Evolutionary conservation across 64 coral and sea anemone genomes (phyloP).

Genomic region (Astreopora myriophthalma): DNA sequence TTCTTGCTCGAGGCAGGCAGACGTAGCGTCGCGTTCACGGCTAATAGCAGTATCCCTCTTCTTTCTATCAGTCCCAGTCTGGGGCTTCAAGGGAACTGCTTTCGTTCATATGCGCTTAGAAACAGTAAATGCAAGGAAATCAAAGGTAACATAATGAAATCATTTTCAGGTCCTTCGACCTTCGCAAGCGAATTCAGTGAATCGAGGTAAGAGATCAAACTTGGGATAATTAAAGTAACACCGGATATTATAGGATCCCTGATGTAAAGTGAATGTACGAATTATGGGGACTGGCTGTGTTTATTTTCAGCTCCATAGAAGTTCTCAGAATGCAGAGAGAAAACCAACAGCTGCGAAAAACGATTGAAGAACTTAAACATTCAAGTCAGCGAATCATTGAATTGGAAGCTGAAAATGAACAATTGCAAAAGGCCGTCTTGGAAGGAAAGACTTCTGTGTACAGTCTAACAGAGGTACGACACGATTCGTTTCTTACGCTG

Average conservation of each 20-base stretch:
- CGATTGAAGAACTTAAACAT: slow-evolving; percentile 63
- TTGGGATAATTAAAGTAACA: no score
- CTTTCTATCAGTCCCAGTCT: no score
- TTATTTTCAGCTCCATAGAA: slow-evolving; percentile 79
- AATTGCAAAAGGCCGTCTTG: slow-evolving; percentile 60
- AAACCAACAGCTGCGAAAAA: slow-evolving; percentile 85
- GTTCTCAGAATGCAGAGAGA: slow-evolving; percentile 80
- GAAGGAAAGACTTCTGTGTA: slow-evolving; percentile 45
- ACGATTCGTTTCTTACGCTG: background rate
- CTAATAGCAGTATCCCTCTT: no score
- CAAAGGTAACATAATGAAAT: no score
- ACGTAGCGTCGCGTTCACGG: no score
- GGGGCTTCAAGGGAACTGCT: no score
- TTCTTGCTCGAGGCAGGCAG: no score
- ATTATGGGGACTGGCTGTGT: background rate
- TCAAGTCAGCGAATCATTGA: slow-evolving; percentile 69
- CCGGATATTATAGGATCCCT: no score
- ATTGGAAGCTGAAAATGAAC: slow-evolving; percentile 70
- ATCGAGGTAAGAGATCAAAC: slow-evolving; percentile 60
- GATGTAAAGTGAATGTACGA: background rate
- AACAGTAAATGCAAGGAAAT: no score
- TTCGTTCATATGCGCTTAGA: no score
- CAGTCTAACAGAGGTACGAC: slow-evolving; percentile 34
- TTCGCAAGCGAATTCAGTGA: slow-evolving; percentile 94
- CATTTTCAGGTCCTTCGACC: slow-evolving; percentile 51